Percentiles rank a stretch among this genome's conserved stretches.
Evolutionary conservation across 2,797 vertebrate species (phyloP).

Genomic region (Petrocephalus schoutedeni): DNA sequence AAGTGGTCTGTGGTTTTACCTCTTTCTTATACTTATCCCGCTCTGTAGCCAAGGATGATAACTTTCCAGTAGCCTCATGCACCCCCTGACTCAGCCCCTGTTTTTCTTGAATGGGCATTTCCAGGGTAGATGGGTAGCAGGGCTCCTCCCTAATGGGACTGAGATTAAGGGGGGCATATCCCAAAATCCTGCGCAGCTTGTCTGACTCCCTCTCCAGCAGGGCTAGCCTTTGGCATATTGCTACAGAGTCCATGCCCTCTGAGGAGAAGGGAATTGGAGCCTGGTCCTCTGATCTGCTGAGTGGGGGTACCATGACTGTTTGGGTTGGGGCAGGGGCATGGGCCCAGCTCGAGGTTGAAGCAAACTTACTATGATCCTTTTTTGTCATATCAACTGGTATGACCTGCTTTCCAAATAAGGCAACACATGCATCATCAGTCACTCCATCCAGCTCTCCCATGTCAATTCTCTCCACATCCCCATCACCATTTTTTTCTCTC

Average conservation of each 20-base stretch:
- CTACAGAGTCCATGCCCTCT: conserved; percentile 35
- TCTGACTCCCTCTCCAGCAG: conserved; percentile 53
- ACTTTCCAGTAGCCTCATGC: conserved; percentile 35
- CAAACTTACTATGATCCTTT: conserved; percentile 43
- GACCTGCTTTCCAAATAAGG: neutral
- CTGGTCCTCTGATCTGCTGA: conserved; percentile 48
- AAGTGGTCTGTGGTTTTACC: conserved; percentile 17
- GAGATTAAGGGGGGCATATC: conserved; percentile 1
- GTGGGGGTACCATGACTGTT: conserved; percentile 49
- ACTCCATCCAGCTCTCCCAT: conserved; percentile 14
- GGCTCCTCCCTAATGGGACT: conserved; percentile 34
- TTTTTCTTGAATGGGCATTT: conserved; percentile 37
- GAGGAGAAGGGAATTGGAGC: conserved; percentile 32
- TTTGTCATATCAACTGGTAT: neutral
- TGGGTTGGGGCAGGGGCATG: conserved; percentile 41
- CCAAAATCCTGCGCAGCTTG: conserved; percentile 46
- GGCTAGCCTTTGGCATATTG: conserved; percentile 43
- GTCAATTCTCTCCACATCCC: neutral
- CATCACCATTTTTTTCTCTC: neutral
- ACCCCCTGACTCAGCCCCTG: conserved; percentile 2
- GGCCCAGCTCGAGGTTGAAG: conserved; percentile 40
- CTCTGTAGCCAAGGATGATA: conserved; percentile 42
- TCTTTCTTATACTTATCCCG: conserved; percentile 55
- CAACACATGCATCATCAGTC: neutral
- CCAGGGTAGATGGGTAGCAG: neutral